Evolutionary conservation across 35 echinoderm and acorn worm species (phyloP), one percentile per base, ranked within the genome.

Genomic region (Antedon bifida): DNA sequence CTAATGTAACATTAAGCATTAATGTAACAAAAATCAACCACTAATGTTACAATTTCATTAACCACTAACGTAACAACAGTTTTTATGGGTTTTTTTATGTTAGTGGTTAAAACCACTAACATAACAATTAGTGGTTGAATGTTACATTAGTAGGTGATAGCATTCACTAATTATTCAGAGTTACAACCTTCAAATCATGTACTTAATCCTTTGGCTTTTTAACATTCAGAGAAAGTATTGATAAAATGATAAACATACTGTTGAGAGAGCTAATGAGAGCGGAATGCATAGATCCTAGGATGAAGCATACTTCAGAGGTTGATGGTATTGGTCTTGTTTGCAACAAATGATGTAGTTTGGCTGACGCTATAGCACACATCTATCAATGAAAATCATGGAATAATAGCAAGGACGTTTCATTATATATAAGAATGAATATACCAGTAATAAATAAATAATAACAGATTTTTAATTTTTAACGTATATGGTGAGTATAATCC

Each of bases 301-400:
- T 78, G 78, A 91, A 96, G 82, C 90, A 96, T 16, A 90, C 93
- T 78, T 96, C 93, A 30, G 77, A 83, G 3, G 87, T 75, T n/a
- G 89, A 89, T 28, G 84, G 55, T 30, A 87, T 91, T 13, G 87
- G 86, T 46, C 93, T 78, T 16, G 90, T 92, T 79, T 96, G 87
- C 55, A 96, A 74, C 26, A 96, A 78, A 35, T 84, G 83, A 39
- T 96, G 93, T 23, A 96, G 93, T 74, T 86, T 89, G 31, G 93
- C 93, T 73, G 93, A 83, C 29, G 93, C 87, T 76, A 86, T 87
- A 73, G 93, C 90, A 91, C 93, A 96, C 32, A 96, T 84, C 92
- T 96, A 85, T 17, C 42, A 75, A 55, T 76, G 44, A 42, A 7
- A 42, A 42, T 42, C 4, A 42, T 7, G 14, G 14, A 7, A 42